A percentile compares a stretch with the other conserved stretches of the same genome.
phyloP scores from a whole-genome alignment of 2,888 invertebrate genomes.

The Ptychoptera albimana region DNA sequence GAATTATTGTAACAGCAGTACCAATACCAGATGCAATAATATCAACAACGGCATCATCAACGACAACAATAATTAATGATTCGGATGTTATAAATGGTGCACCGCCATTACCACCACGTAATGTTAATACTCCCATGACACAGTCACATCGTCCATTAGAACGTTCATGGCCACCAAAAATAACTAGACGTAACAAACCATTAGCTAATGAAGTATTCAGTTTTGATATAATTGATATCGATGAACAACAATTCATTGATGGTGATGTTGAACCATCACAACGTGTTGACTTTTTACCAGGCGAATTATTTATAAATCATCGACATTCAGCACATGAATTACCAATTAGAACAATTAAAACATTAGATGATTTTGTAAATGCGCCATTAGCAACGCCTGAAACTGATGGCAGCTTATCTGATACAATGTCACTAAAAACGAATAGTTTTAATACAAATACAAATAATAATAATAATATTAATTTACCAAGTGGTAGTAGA shows the following conservation, averaged over 20 bases:
- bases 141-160: conserved; percentile 55
- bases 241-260: conserved; percentile 41
- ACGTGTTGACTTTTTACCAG: conserved; percentile 31
- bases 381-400: conserved; percentile 46
- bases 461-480: too few species aligned
- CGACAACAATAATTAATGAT: neutral
- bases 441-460: conserved; percentile 18
- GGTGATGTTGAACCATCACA: conserved; percentile 5
- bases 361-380: conserved; percentile 8
- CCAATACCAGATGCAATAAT: conserved; percentile 24
- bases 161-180: conserved; percentile 52
- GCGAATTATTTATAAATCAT: conserved; percentile 33
- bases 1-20: conserved; percentile 23
- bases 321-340: conserved; percentile 21
- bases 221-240: conserved; percentile 71
- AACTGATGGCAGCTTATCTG: conserved; percentile 39
- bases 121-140: neutral
- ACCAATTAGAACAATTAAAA: conserved; percentile 27
- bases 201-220: conserved; percentile 62
- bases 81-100: conserved; percentile 26
- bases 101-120: conserved; percentile 54
- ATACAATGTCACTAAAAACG: conserved; percentile 33
- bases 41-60: neutral
- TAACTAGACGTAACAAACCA: conserved; percentile 41
- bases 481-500: conserved; percentile 14